Evolutionary conservation across 1,140 invertebrate species (phyloP).

Genomic region (Neodiprion virginianus): DNA sequence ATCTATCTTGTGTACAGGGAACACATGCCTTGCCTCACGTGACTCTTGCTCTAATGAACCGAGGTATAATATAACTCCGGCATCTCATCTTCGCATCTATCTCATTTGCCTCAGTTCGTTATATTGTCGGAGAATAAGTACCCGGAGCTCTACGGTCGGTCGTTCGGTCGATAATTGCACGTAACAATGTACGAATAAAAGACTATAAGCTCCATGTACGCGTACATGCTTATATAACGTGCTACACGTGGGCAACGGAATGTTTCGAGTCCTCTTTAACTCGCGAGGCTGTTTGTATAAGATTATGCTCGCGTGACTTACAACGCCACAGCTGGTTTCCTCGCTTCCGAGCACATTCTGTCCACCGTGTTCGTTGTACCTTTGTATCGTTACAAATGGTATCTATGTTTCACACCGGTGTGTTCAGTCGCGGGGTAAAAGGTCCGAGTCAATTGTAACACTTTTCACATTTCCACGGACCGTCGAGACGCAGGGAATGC

Average conservation of each 20-base stretch:
- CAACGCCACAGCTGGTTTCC: conserved; percentile 3
- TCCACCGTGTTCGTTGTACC: neutral
- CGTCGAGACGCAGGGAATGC: too few relatives aligned
- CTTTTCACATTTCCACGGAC: too few relatives aligned
- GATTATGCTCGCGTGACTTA: neutral
- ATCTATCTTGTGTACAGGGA: too few relatives aligned
- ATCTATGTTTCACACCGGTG: neutral
- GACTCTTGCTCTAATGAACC: conserved; percentile 2
- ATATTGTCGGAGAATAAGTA: conserved; percentile 1
- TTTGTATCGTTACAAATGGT: neutral
- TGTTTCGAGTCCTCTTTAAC: neutral
- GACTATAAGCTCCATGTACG: neutral
- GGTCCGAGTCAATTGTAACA: too few relatives aligned
- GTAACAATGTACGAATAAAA: conserved; percentile 5
- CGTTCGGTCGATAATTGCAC: conserved; percentile 2
- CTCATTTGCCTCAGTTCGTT: conserved; percentile 7
- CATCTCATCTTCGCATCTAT: conserved; percentile 7
- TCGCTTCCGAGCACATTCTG: neutral
- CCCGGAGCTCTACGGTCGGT: neutral
- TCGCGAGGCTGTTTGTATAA: neutral
- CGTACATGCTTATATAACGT: too few relatives aligned
- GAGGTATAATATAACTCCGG: conserved; percentile 2
- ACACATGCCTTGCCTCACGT: neutral
- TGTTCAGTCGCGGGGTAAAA: too few relatives aligned
- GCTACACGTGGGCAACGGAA: neutral